A percentile compares a stretch with the other conserved stretches of the same genome.
Conservation (phyloP, 2,113 vertebrate species). For the Phaethornis superciliosus region DNA sequence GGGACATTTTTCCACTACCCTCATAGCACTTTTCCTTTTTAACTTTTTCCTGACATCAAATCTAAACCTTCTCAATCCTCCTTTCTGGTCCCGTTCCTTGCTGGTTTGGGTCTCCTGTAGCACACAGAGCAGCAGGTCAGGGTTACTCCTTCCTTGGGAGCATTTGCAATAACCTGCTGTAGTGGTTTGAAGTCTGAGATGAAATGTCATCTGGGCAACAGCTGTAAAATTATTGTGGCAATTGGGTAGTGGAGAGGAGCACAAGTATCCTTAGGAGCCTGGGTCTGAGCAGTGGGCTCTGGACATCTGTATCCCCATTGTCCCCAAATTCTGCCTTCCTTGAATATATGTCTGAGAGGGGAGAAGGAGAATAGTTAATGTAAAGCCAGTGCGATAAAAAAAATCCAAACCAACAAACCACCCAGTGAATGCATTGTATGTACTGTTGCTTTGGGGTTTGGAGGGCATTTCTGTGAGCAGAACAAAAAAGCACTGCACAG, state of each 20-base stretch:
- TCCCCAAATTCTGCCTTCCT: neutral
- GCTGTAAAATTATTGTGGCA: neutral
- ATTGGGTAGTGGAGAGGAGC: rapidly evolving
- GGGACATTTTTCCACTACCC: too few species aligned
- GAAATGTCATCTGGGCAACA: neutral
- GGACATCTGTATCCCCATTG: neutral
- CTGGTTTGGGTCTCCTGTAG: neutral
- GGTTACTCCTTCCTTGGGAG: neutral
- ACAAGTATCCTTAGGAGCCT: neutral
- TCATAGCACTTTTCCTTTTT: too few species aligned
- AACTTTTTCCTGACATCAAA: too few species aligned
- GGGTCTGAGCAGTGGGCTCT: neutral
- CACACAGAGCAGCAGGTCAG: rapidly evolving
- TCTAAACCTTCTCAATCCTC: neutral
- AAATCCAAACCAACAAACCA: neutral
- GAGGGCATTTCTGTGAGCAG: slow-evolving; percentile 59
- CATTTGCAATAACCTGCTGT: neutral
- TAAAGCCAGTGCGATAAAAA: neutral
- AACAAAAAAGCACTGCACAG: slow-evolving; percentile 63
- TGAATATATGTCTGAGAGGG: rapidly evolving
- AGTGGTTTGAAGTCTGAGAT: neutral
- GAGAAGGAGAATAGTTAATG: neutral
- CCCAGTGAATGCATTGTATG: neutral
- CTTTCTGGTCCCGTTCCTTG: neutral
- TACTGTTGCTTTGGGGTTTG: slow-evolving; percentile 50